A percentile compares a stretch with the other conserved stretches of the same genome.
These are phyloP conservation scores for Andricus grossulariae DNA, from an alignment of 1,140 invertebrate genomes.

Conservation along the genomic window DNA sequence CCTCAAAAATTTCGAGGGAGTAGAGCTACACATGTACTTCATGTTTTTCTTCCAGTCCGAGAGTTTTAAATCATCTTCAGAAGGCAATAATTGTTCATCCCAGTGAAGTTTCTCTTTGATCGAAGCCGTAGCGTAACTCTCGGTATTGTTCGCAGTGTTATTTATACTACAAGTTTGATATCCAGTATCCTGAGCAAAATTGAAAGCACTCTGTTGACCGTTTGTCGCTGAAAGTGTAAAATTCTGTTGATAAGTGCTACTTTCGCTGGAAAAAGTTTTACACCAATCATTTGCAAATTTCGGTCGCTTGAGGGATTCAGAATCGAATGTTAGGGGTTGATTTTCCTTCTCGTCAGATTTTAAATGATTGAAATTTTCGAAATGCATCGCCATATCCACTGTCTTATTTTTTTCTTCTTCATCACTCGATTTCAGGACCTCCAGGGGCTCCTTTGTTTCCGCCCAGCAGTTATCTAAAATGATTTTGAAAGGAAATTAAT, in stretches of 20 bases:
- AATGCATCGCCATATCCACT: conserved; percentile 36
- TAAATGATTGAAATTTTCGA: conserved; percentile 31
- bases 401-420: background rate
- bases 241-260: conserved; percentile 54
- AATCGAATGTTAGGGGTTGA: background rate
- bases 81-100: conserved; percentile 51
- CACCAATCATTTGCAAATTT: conserved; percentile 49
- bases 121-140: conserved; percentile 54
- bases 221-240: conserved; percentile 56
- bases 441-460: background rate
- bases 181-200: conserved; percentile 67
- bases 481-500: conserved; percentile 19
- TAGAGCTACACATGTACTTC: conserved; percentile 68
- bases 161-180: conserved; percentile 70
- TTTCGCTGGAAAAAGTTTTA: conserved; percentile 56
- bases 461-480: conserved; percentile 10
- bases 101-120: conserved; percentile 53
- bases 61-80: conserved; percentile 57
- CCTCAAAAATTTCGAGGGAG: conserved; percentile 61
- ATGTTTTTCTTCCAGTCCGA: conserved; percentile 65
- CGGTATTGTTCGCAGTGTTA: conserved; percentile 54
- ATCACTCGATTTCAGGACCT: background rate
- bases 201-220: conserved; percentile 58
- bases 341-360: background rate
- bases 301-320: conserved; percentile 27